Percentiles rank a stretch among this genome's conserved stretches.
Conservation (phyloP, 30 jellyfish, hydroid and myxozoan species). For the Phacellophora camtschatica region DNA sequence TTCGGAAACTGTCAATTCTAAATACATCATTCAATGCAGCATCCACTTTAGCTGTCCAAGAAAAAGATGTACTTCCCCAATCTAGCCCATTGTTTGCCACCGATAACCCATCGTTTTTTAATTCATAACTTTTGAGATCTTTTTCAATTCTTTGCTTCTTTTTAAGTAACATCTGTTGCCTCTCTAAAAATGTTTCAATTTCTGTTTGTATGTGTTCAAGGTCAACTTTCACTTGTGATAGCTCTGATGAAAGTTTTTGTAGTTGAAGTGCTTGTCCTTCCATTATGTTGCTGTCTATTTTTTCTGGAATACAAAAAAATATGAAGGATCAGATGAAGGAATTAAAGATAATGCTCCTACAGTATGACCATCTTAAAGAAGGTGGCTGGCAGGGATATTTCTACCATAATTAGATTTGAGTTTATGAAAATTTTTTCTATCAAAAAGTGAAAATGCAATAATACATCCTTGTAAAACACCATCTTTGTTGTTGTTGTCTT, state of each 20-base stretch:
- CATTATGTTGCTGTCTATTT: background rate
- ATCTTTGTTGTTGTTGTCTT: too few species aligned
- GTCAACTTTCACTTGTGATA: constrained; percentile 22
- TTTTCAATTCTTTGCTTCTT: constrained; percentile 5
- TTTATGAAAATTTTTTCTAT: too few species aligned
- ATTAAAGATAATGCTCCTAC: too few species aligned
- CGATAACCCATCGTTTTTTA: background rate
- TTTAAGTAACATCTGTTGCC: constrained; percentile 28
- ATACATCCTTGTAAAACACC: too few species aligned
- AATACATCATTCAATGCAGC: constrained; percentile 17
- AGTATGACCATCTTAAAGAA: too few species aligned
- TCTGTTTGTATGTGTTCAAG: constrained; percentile 32
- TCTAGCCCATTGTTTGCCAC: constrained; percentile 22
- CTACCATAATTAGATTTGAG: too few species aligned
- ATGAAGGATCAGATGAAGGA: too few species aligned
- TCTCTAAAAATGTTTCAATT: constrained; percentile 21
- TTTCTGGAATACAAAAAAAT: too few species aligned
- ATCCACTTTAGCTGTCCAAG: constrained; percentile 61
- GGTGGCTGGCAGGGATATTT: too few species aligned
- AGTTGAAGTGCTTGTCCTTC: constrained; percentile 20
- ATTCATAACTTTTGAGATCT: background rate
- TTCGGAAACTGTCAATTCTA: constrained; percentile 48
- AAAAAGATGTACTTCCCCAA: constrained; percentile 65
- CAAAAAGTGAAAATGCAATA: too few species aligned
- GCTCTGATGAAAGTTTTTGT: constrained; percentile 20